A percentile compares a stretch with the other conserved stretches of the same genome.
phyloP scores from a whole-genome alignment of 2,113 vertebrate genomes.

The Perca schrenkii region DNA sequence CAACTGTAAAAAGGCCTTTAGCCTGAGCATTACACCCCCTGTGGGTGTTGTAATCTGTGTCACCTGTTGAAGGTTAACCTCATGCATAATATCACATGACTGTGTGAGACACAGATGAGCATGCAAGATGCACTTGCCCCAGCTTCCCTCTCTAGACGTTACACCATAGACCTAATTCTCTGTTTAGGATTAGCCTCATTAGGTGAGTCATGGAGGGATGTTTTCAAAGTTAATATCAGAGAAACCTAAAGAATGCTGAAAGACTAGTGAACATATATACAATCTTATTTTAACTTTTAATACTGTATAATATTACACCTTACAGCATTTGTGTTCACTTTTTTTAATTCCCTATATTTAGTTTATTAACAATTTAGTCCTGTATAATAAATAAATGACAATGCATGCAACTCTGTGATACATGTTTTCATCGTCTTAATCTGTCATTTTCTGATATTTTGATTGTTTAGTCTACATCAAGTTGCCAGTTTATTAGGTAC shows the following conservation, averaged over 20 bases:
- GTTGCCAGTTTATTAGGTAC: no score
- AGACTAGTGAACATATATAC: background rate
- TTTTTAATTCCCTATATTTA: no score
- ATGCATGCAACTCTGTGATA: no score
- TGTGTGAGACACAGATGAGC: background rate
- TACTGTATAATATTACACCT: no score
- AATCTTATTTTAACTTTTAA: no score
- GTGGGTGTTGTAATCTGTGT: conserved; percentile 51
- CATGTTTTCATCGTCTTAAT: no score
- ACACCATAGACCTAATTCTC: conserved; percentile 28
- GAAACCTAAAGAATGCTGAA: background rate
- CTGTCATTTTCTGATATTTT: no score
- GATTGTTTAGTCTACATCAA: no score
- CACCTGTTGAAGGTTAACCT: conserved; percentile 68
- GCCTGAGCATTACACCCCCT: conserved; percentile 46
- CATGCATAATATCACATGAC: conserved; percentile 32
- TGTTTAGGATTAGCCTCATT: conserved; percentile 21
- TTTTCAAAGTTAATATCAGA: conserved; percentile 9
- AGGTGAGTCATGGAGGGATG: conserved; percentile 43
- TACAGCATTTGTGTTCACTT: no score
- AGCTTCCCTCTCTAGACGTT: conserved; percentile 39
- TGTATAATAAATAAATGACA: no score
- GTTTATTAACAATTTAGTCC: no score
- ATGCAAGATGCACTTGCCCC: conserved; percentile 1
- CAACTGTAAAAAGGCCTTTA: no score